Conservation (phyloP, 2,113 vertebrate species). For the Martes martes region DNA sequence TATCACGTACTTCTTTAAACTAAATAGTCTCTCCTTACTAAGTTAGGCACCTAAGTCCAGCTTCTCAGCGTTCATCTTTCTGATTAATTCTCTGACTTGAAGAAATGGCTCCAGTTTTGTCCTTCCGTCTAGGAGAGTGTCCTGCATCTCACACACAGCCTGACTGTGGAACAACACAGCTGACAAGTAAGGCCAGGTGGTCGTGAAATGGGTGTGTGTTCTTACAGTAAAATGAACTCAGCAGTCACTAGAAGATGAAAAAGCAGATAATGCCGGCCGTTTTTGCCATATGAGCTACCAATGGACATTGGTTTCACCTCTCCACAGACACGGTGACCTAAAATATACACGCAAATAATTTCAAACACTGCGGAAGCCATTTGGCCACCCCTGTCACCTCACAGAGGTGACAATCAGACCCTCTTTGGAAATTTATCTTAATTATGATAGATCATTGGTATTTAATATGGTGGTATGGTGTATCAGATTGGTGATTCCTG, state of each 20-base stretch:
- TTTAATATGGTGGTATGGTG: neutral
- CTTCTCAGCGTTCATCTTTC: neutral
- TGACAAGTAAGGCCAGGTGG: neutral
- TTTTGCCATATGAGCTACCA: neutral
- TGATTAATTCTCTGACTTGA: neutral
- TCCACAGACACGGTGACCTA: neutral
- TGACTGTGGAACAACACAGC: neutral
- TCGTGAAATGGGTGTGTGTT: neutral
- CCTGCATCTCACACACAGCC: neutral
- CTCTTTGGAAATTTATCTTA: constrained; percentile 51
- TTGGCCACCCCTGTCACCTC: neutral
- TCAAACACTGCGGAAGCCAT: neutral
- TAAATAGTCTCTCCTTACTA: neutral
- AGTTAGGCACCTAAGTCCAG: neutral
- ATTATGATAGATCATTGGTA: neutral
- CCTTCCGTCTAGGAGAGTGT: neutral
- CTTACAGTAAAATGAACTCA: neutral
- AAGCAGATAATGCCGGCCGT: neutral
- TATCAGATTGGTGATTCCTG: constrained; percentile 31
- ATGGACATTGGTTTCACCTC: neutral
- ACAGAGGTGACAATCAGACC: neutral
- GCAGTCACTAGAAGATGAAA: constrained; percentile 27
- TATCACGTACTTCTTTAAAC: neutral
- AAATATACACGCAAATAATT: neutral
- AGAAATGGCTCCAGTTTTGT: neutral